These are phyloP conservation scores for Pinctada fucata DNA, from an alignment of 2,888 invertebrate genomes.

Conservation along the genomic window DNA sequence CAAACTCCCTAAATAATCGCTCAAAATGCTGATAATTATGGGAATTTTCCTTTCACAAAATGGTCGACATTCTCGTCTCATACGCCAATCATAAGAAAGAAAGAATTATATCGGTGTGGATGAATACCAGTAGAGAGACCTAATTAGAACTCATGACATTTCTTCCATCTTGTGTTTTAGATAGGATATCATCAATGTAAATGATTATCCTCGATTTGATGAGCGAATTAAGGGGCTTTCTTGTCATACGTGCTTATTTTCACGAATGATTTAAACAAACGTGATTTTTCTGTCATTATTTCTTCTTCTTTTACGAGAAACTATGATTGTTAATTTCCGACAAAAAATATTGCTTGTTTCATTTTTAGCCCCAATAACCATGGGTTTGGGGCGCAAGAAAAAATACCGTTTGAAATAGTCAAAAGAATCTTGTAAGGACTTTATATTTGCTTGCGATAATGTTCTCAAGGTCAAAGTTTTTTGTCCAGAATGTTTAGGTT, in stretches of 20 bases:
- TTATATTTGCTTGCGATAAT: too few relatives aligned
- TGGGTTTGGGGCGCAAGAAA: too few relatives aligned
- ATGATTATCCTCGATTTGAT: constrained; percentile 23
- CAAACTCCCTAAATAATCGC: constrained; percentile 35
- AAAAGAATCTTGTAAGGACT: too few relatives aligned
- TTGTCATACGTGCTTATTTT: constrained; percentile 30
- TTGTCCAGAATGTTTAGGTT: too few relatives aligned
- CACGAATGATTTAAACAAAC: constrained; percentile 8
- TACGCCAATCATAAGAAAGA: constrained; percentile 34
- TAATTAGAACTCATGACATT: constrained; percentile 44
- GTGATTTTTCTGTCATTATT: neutral
- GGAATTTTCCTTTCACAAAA: constrained; percentile 29
- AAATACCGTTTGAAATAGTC: too few relatives aligned
- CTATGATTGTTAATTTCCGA: too few relatives aligned
- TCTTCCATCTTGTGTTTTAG: constrained; percentile 39
- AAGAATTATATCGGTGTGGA: constrained; percentile 38
- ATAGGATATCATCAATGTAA: constrained; percentile 42
- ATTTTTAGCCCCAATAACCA: too few relatives aligned
- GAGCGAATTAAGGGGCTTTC: constrained; percentile 20
- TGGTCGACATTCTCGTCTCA: constrained; percentile 27
- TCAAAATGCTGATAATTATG: constrained; percentile 30
- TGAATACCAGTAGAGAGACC: constrained; percentile 38
- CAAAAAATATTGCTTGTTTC: too few relatives aligned
- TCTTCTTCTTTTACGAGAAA: too few relatives aligned
- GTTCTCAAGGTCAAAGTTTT: too few relatives aligned